These are phyloP conservation scores for Periophthalmodon schlosseri DNA, from an alignment of 2,113 vertebrate genomes.

Conservation along the genomic window DNA sequence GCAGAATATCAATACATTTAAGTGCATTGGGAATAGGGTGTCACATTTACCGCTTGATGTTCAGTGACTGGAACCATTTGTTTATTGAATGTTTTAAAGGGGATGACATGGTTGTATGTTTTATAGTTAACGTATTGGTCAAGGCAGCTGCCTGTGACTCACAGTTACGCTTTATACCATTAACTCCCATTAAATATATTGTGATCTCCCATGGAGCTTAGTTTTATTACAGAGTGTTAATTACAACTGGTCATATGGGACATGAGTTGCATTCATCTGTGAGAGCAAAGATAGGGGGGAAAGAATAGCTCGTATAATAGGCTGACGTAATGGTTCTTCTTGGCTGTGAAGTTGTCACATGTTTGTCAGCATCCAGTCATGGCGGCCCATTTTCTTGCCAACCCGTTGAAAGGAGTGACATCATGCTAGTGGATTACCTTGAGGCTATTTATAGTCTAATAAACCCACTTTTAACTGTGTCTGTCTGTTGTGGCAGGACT, in stretches of 20 bases:
- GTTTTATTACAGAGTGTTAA: slow-evolving; percentile 68
- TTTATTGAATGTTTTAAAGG: slow-evolving; percentile 60
- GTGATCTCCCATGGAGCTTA: slow-evolving; percentile 61
- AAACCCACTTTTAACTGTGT: slow-evolving; percentile 23
- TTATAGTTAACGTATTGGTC: slow-evolving; percentile 55
- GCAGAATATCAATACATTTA: slow-evolving; percentile 4
- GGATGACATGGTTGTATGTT: slow-evolving; percentile 55
- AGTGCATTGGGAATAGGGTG: not conserved
- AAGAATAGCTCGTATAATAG: slow-evolving; percentile 15
- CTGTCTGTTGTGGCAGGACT: slow-evolving; percentile 23
- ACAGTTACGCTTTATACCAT: slow-evolving; percentile 64
- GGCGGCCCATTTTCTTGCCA: not conserved
- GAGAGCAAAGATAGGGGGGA: slow-evolving; percentile 23
- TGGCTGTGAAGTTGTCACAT: not conserved
- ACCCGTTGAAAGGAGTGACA: not conserved
- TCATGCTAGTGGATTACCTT: not conserved
- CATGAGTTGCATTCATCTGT: slow-evolving; percentile 28
- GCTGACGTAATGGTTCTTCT: not conserved
- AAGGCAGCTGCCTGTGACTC: slow-evolving; percentile 45
- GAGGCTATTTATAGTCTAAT: slow-evolving; percentile 37
- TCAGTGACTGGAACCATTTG: slow-evolving; percentile 48
- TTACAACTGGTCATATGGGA: slow-evolving; percentile 64
- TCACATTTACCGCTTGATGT: slow-evolving; percentile 21
- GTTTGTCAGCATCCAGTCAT: slow-evolving; percentile 3
- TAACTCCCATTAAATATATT: slow-evolving; percentile 79